Conservation (phyloP, 30 jellyfish, hydroid and myxozoan genomes). For the Morbakka virulenta region DNA sequence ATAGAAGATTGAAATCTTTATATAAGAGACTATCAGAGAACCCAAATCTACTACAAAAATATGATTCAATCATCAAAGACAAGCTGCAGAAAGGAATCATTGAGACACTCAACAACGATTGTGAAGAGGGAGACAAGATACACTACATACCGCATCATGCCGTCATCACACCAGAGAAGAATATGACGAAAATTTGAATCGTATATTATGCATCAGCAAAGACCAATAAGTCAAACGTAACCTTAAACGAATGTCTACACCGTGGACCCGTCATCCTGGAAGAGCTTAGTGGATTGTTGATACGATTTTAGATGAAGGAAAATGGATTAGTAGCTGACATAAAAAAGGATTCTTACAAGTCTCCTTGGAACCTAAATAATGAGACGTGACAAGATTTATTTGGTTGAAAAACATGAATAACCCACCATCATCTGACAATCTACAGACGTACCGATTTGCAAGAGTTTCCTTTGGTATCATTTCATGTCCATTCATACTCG, state of each 20-base stretch:
- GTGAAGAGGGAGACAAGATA: conserved; percentile 11
- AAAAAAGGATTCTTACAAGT: conserved; percentile 30
- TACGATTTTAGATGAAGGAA: conserved; percentile 16
- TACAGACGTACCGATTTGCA: too few relatives aligned
- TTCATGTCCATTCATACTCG: conserved; percentile 30
- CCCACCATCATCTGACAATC: too few relatives aligned
- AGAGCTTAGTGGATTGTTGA: conserved; percentile 18
- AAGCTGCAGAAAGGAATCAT: conserved; percentile 13
- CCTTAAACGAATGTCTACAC: conserved; percentile 3
- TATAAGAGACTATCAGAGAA: not conserved
- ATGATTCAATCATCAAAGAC: conserved; percentile 11
- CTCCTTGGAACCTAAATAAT: conserved; percentile 22
- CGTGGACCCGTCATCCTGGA: too few relatives aligned
- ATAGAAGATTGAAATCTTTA: too few relatives aligned
- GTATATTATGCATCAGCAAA: too few relatives aligned
- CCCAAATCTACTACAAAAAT: conserved; percentile 6
- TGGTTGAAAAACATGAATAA: too few relatives aligned
- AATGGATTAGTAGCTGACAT: too few relatives aligned
- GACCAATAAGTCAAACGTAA: not conserved
- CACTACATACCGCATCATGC: conserved; percentile 45
- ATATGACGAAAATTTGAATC: too few relatives aligned
- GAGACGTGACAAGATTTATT: conserved; percentile 33
- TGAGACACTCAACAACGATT: not conserved
- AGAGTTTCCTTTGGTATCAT: too few relatives aligned
- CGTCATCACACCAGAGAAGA: conserved; percentile 23